Evolutionary conservation across 2,797 vertebrate genomes (phyloP).

Genomic region (Ispidina lecontei): DNA sequence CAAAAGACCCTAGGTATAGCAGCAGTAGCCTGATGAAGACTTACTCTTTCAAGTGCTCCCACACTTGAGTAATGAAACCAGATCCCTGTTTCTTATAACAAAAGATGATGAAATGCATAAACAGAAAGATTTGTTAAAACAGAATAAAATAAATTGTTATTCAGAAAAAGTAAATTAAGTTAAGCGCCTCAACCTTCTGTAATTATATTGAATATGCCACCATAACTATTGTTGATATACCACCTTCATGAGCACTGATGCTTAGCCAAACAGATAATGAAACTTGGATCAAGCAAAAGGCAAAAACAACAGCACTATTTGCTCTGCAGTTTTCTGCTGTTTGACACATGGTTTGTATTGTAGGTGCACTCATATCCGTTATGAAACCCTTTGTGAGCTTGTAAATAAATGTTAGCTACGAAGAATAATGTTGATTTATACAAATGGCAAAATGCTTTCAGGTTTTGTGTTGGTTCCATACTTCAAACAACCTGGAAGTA

Average conservation of each 20-base stretch:
- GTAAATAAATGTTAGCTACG: slow-evolving; percentile 45
- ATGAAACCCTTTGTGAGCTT: slow-evolving; percentile 5
- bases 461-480: not conserved
- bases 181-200: not conserved
- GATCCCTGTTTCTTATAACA: not conserved
- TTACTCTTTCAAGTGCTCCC: not conserved
- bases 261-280: slow-evolving; percentile 40
- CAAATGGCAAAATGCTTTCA: slow-evolving; percentile 24
- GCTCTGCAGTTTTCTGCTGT: not conserved
- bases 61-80: slow-evolving; percentile 4
- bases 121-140: slow-evolving; percentile 9
- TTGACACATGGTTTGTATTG: slow-evolving; percentile 66
- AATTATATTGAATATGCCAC: slow-evolving; percentile 14
- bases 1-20: not conserved
- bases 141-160: slow-evolving; percentile 44
- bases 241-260: slow-evolving; percentile 43
- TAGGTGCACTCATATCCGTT: slow-evolving; percentile 12
- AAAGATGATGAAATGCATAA: slow-evolving; percentile 30
- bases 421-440: not conserved
- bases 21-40: not conserved
- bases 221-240: slow-evolving; percentile 6
- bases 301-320: not conserved
- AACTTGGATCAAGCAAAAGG: not conserved
- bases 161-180: slow-evolving; percentile 25
- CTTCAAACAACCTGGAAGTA: slow-evolving; percentile 20